A percentile compares a stretch with the other conserved stretches of the same genome.
phyloP scores from a whole-genome alignment of 1,140 invertebrate species.

The Orussus abietinus region DNA sequence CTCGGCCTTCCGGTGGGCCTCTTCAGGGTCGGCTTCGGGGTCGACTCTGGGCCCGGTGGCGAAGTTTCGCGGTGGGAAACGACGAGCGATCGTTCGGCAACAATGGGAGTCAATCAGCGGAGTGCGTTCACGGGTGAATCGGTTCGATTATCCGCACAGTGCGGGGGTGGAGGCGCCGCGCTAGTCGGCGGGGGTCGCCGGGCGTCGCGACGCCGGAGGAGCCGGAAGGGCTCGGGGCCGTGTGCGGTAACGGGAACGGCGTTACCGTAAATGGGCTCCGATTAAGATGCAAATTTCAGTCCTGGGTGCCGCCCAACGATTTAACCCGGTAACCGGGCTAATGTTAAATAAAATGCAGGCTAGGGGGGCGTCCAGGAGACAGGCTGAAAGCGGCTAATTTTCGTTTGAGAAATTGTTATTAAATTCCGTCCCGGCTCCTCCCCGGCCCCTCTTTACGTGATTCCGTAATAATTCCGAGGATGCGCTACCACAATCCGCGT shows the following conservation, averaged over 20 bases:
- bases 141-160: slow-evolving; percentile 41
- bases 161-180: background rate
- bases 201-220: background rate
- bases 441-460: slow-evolving; percentile 3
- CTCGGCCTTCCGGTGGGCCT: too few relatives aligned
- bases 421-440: slow-evolving; percentile 27
- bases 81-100: slow-evolving; percentile 36
- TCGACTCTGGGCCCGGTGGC: slow-evolving; percentile 17
- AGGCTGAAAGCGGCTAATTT: slow-evolving; percentile 40
- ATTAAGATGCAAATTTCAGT: slow-evolving; percentile 50
- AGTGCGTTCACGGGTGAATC: slow-evolving; percentile 41
- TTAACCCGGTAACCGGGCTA: slow-evolving; percentile 39
- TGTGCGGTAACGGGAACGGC: slow-evolving; percentile 27
- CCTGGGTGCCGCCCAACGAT: slow-evolving; percentile 30
- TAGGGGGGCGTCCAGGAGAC: slow-evolving; percentile 12
- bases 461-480: too few relatives aligned
- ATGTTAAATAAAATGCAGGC: slow-evolving; percentile 41
- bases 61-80: slow-evolving; percentile 18
- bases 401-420: slow-evolving; percentile 46
- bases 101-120: slow-evolving; percentile 49
- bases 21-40: too few relatives aligned
- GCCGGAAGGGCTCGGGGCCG: slow-evolving; percentile 1
- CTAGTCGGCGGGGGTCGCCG: background rate
- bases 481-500: background rate
- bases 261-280: slow-evolving; percentile 44